Conservation (phyloP, 2,113 vertebrate species). For the Catharus fuscescens region DNA sequence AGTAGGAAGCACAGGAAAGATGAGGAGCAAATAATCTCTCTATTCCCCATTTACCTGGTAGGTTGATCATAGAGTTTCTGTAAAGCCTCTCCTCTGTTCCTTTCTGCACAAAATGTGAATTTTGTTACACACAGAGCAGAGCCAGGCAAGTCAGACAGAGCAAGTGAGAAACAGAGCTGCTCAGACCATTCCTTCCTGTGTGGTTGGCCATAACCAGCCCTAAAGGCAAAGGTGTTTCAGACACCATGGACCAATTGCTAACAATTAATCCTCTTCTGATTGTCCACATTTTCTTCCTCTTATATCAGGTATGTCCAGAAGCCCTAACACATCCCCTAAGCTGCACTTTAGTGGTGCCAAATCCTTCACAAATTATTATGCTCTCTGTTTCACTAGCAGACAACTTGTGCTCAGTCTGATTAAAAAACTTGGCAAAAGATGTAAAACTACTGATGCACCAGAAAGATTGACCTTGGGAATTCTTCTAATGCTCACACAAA, state of each 20-base stretch:
- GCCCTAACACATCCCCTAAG: accelerated
- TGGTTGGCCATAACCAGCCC: not conserved
- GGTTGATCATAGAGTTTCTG: not conserved
- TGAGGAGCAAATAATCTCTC: accelerated
- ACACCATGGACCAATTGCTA: not conserved
- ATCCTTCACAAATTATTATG: not conserved
- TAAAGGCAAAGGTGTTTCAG: not conserved
- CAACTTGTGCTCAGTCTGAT: not conserved
- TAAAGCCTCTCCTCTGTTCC: not conserved
- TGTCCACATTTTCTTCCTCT: not conserved
- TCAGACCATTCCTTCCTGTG: not conserved
- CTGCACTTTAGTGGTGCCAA: not conserved
- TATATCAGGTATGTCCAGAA: accelerated
- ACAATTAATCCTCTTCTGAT: not conserved
- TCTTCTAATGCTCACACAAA: not conserved
- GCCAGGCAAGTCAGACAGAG: not conserved
- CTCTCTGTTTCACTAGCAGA: not conserved
- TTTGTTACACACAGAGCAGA: not conserved
- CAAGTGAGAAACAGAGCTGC: not conserved
- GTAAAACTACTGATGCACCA: not conserved
- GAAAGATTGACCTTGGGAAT: not conserved
- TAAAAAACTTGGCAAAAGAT: not conserved
- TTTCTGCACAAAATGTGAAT: not conserved
- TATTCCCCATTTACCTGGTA: not conserved
- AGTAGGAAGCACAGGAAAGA: not conserved